Conservation (phyloP, 2,888 invertebrate genomes). For the Autographa pulchrina region DNA sequence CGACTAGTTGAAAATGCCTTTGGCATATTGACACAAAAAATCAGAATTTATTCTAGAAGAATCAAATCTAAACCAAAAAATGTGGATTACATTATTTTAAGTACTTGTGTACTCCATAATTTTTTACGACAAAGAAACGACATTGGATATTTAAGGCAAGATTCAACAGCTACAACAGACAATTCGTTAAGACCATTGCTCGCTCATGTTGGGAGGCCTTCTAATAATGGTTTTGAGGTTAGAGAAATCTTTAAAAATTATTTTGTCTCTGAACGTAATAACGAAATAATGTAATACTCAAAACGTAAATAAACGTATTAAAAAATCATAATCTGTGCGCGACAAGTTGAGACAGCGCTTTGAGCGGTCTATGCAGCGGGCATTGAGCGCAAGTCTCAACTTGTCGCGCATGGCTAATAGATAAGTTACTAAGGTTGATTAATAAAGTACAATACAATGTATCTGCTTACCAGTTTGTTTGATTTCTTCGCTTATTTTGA, state of each 20-base stretch:
- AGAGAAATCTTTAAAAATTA: slow-evolving; percentile 25
- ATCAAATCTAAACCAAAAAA: slow-evolving; percentile 27
- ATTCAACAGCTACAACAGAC: slow-evolving; percentile 32
- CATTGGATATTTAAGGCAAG: slow-evolving; percentile 32
- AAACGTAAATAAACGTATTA: slow-evolving; percentile 33
- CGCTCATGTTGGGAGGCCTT: slow-evolving; percentile 34
- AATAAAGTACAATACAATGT: slow-evolving; percentile 14
- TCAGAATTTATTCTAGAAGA: slow-evolving; percentile 25
- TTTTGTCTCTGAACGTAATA: slow-evolving; percentile 24
- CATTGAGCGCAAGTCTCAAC: slow-evolving; percentile 35
- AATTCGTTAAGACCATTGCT: slow-evolving; percentile 34
- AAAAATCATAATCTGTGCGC: slow-evolving; percentile 30
- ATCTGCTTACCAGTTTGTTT: slow-evolving; percentile 41
- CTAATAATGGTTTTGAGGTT: slow-evolving; percentile 30
- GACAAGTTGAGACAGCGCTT: slow-evolving; percentile 30
- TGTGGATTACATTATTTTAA: slow-evolving; percentile 23
- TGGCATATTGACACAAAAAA: slow-evolving; percentile 32
- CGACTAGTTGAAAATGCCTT: slow-evolving; percentile 42
- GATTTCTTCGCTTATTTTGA: slow-evolving; percentile 42
- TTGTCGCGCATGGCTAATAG: slow-evolving; percentile 21
- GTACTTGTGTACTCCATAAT: slow-evolving; percentile 30
- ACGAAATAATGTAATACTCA: slow-evolving; percentile 35
- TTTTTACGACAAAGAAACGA: slow-evolving; percentile 29
- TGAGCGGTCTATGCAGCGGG: slow-evolving; percentile 29
- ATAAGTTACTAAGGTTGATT: too few species aligned